phyloP scores from a whole-genome alignment of 2,888 invertebrate genomes.

The Heliconius ethilla region DNA sequence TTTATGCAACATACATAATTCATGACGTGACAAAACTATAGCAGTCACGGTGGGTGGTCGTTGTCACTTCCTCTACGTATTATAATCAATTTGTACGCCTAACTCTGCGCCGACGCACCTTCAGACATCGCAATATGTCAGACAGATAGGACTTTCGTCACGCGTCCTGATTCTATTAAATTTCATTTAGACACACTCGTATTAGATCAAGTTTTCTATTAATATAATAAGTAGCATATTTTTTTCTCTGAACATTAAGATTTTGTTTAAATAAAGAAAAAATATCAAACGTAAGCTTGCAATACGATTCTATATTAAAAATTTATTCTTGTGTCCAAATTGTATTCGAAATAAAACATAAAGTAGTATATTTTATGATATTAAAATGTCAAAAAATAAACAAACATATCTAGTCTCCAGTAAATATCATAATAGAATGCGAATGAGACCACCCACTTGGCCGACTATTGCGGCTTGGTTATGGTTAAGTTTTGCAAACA shows the following conservation, averaged over 20 bases:
- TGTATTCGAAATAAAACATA: background rate
- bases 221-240: background rate
- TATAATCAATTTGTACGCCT: slow-evolving; percentile 80
- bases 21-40: slow-evolving; percentile 41
- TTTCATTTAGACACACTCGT: slow-evolving; percentile 36
- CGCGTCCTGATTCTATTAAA: slow-evolving; percentile 60
- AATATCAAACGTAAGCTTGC: background rate
- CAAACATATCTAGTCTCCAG: slow-evolving; percentile 37
- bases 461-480: slow-evolving; percentile 58
- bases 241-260: background rate
- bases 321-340: background rate
- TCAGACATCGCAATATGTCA: slow-evolving; percentile 53
- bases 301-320: background rate
- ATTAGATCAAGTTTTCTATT: background rate
- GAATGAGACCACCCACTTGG: slow-evolving; percentile 69
- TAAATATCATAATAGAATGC: slow-evolving; percentile 48
- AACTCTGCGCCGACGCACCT: slow-evolving; percentile 60
- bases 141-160: slow-evolving; percentile 71
- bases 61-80: slow-evolving; percentile 68
- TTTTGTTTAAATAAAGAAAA: background rate
- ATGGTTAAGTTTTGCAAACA: slow-evolving; percentile 77
- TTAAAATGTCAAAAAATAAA: slow-evolving; percentile 14
- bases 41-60: slow-evolving; percentile 71
- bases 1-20: slow-evolving; percentile 31
- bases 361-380: slow-evolving; percentile 1